phyloP scores from a whole-genome alignment of 1,140 invertebrate genomes.

The Holcopasites calliopsidis region DNA sequence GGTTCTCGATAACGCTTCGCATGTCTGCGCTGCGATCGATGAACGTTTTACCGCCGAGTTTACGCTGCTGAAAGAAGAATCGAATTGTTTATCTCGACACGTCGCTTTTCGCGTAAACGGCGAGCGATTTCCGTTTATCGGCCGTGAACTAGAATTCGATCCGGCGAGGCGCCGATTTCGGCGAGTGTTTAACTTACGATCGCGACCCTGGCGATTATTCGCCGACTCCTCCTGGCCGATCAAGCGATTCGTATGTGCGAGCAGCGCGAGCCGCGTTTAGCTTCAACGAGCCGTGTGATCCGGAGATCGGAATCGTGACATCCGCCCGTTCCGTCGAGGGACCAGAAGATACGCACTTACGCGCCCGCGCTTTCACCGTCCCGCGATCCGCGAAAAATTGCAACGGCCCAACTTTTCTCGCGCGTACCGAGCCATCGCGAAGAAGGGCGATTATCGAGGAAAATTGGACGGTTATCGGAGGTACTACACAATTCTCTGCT shows the following conservation, averaged over 20 bases:
- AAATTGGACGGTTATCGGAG: too few relatives aligned
- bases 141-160: neutral
- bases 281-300: slow-evolving; percentile 2
- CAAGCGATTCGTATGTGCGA: slow-evolving; percentile 17
- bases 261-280: neutral
- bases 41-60: too few relatives aligned
- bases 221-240: neutral
- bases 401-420: too few relatives aligned
- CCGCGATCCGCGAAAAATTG: neutral
- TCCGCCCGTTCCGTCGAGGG: neutral
- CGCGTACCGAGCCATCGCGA: too few relatives aligned
- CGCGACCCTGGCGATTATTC: neutral
- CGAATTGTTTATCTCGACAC: too few relatives aligned
- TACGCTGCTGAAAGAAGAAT: too few relatives aligned
- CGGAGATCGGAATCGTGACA: slow-evolving; percentile 10
- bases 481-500: too few relatives aligned
- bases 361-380: neutral
- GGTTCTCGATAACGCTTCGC: too few relatives aligned
- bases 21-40: too few relatives aligned
- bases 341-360: neutral
- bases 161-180: too few relatives aligned
- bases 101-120: too few relatives aligned
- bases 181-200: neutral
- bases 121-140: neutral
- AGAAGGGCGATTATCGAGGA: too few relatives aligned